These are phyloP conservation scores for Sylvia atricapilla DNA, from an alignment of 2,113 vertebrate species.

Conservation along the genomic window DNA sequence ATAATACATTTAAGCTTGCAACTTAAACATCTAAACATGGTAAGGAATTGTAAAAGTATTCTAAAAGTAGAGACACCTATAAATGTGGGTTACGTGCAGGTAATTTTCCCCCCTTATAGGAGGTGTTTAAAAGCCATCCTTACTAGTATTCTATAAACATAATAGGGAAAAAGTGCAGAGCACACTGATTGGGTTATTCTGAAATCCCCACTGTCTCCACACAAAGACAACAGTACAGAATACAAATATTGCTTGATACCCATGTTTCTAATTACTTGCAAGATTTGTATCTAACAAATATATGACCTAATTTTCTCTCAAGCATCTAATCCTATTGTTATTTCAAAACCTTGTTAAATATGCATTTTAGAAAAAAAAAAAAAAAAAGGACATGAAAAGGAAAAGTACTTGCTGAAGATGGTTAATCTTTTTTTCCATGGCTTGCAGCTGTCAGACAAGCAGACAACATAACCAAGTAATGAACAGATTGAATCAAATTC, in stretches of 20 bases:
- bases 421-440: neutral
- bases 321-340: constrained; percentile 42
- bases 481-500: neutral
- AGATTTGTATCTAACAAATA: constrained; percentile 49
- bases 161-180: neutral
- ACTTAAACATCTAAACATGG: neutral
- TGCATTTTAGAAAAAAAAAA: constrained; percentile 23
- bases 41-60: neutral
- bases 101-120: neutral
- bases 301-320: constrained; percentile 58
- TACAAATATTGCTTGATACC: constrained; percentile 44
- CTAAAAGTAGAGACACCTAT: neutral
- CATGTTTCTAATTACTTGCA: constrained; percentile 33
- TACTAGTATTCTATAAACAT: neutral
- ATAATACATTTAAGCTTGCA: neutral
- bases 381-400: neutral
- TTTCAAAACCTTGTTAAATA: constrained; percentile 42
- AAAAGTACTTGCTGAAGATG: neutral
- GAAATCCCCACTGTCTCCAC: constrained; percentile 50
- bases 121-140: neutral
- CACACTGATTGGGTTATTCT: constrained; percentile 1
- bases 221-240: constrained; percentile 37
- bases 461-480: neutral
- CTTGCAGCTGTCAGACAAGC: constrained; percentile 16
- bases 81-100: neutral